A percentile compares a stretch with the other conserved stretches of the same genome.
phyloP scores from a whole-genome alignment of 1,140 invertebrate genomes.

The Ladona fulva region DNA sequence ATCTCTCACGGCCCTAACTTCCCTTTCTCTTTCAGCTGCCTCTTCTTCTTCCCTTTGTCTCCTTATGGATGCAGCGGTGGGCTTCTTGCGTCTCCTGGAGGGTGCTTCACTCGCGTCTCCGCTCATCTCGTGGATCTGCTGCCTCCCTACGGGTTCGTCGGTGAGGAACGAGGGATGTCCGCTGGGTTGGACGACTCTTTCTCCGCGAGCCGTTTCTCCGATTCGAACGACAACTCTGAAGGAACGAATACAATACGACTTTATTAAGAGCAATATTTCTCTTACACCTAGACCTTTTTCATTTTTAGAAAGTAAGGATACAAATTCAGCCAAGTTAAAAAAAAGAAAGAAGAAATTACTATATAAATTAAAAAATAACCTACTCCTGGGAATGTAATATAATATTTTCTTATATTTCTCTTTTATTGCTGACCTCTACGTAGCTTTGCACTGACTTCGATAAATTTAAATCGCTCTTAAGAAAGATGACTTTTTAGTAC shows the following conservation, averaged over 20 bases:
- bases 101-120: conserved; percentile 29
- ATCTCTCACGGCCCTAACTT: conserved; percentile 44
- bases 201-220: neutral
- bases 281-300: too few species aligned
- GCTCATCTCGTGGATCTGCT: neutral
- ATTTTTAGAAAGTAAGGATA: too few species aligned
- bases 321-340: too few species aligned
- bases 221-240: neutral
- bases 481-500: too few species aligned
- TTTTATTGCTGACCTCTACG: too few species aligned
- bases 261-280: too few species aligned
- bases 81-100: conserved; percentile 33
- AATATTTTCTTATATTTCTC: too few species aligned
- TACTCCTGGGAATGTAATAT: too few species aligned
- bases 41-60: conserved; percentile 37
- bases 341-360: too few species aligned
- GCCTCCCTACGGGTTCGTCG: neutral
- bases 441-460: too few species aligned
- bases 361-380: too few species aligned
- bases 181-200: neutral
- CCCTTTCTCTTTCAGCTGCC: conserved; percentile 35
- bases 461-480: too few species aligned
- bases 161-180: neutral
- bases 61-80: neutral
- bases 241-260: neutral